Conservation (phyloP, 2,888 invertebrate species). For the Lordiphosa andalusiaca region DNA sequence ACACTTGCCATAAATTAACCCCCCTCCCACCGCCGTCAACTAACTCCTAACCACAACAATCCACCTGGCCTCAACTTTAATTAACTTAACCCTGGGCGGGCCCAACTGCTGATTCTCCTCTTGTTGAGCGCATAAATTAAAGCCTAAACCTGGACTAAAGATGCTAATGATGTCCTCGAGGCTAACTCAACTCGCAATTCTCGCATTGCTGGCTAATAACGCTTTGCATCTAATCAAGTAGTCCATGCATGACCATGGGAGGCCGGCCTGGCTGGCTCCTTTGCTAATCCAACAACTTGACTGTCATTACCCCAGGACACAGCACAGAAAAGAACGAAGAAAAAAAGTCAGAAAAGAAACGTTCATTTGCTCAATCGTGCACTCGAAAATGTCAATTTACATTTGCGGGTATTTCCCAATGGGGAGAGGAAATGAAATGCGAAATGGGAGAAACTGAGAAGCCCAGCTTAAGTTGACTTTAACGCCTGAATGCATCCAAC, state of each 20-base stretch:
- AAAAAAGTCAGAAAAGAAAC: slow-evolving; percentile 30
- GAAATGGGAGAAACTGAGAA: slow-evolving; percentile 30
- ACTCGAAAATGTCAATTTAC: slow-evolving; percentile 75
- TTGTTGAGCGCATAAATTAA: slow-evolving; percentile 52
- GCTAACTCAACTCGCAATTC: slow-evolving; percentile 8
- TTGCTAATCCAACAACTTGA: slow-evolving; percentile 69
- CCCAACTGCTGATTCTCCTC: slow-evolving; percentile 13
- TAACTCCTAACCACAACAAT: slow-evolving; percentile 24
- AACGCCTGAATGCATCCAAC: slow-evolving; percentile 64
- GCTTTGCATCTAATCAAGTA: slow-evolving; percentile 65
- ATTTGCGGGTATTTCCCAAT: slow-evolving; percentile 55
- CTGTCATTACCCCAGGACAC: slow-evolving; percentile 50
- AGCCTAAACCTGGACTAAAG: slow-evolving; percentile 37
- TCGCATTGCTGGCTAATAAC: slow-evolving; percentile 22
- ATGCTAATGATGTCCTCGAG: slow-evolving; percentile 56
- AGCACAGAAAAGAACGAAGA: not conserved
- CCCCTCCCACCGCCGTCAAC: not conserved
- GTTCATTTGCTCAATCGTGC: slow-evolving; percentile 73
- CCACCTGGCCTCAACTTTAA: slow-evolving; percentile 30
- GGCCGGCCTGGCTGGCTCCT: slow-evolving; percentile 24
- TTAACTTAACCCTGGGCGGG: slow-evolving; percentile 24
- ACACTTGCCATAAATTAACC: slow-evolving; percentile 13
- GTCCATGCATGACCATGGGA: slow-evolving; percentile 51
- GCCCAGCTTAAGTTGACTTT: slow-evolving; percentile 67
- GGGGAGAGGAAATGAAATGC: slow-evolving; percentile 24